These are phyloP conservation scores for Turnix velox DNA, from an alignment of 2,113 vertebrate species.

Conservation along the genomic window DNA sequence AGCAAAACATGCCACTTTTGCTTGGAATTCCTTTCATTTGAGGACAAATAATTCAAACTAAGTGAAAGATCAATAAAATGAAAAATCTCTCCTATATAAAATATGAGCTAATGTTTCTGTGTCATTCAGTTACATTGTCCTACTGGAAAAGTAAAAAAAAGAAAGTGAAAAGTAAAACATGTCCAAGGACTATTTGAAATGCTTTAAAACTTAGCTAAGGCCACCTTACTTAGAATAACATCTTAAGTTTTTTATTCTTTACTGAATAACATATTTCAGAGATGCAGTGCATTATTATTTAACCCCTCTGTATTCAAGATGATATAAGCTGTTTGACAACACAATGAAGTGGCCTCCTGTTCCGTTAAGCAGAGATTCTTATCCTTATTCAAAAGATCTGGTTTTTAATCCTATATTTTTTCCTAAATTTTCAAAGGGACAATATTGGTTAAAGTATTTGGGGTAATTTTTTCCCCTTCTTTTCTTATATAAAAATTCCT, in stretches of 20 bases:
- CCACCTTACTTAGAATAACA: not conserved
- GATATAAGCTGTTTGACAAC: not conserved
- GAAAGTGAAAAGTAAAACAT: too few species aligned
- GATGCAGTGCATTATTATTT: not conserved
- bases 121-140: not conserved
- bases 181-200: not conserved
- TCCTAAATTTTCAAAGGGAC: not conserved
- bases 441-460: not conserved
- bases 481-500: slow-evolving; percentile 10
- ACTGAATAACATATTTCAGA: not conserved
- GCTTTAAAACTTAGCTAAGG: not conserved
- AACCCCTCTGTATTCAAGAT: not conserved
- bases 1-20: not conserved
- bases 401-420: not conserved
- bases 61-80: not conserved
- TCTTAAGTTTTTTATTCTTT: not conserved
- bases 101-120: not conserved
- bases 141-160: too few species aligned
- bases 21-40: not conserved
- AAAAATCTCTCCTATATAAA: not conserved
- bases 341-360: not conserved
- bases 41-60: not conserved
- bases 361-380: not conserved
- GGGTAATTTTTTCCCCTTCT: rapidly evolving
- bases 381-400: not conserved